Conservation (phyloP, 35 echinoderm and acorn worm species). For the Stichopus chloronotus region DNA sequence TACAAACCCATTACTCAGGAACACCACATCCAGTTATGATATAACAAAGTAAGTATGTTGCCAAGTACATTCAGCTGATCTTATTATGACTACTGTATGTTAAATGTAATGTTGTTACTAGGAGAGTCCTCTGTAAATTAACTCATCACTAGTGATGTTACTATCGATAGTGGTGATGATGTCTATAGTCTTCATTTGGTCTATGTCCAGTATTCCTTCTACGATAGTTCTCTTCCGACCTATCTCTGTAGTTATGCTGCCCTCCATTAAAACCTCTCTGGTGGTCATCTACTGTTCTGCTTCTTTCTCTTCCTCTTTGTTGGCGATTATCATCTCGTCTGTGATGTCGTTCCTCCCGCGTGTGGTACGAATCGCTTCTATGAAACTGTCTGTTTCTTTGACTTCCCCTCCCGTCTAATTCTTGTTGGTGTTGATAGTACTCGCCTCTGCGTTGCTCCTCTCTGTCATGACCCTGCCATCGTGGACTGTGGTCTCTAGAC, state of each 20-base stretch:
- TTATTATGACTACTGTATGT: no score
- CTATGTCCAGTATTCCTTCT: neutral
- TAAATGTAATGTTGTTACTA: no score
- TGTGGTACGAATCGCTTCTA: neutral
- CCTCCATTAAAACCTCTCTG: conserved; percentile 15
- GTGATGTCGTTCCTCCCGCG: conserved; percentile 7
- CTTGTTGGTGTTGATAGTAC: neutral
- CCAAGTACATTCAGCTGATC: no score
- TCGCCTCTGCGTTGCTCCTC: neutral
- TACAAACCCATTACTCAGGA: no score
- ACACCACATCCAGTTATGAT: no score
- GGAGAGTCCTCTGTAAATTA: no score
- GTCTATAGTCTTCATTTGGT: neutral
- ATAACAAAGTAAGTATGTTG: no score
- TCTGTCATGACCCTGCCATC: conserved; percentile 1
- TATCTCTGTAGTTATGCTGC: neutral
- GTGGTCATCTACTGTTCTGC: conserved; percentile 29
- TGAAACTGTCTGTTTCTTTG: conserved; percentile 12
- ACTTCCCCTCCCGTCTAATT: neutral
- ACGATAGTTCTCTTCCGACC: neutral
- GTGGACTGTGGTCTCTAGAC: conserved; percentile 6
- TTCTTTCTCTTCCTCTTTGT: neutral
- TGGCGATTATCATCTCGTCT: neutral
- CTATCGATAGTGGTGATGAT: neutral
- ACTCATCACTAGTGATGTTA: neutral